Evolutionary conservation across 2,888 invertebrate genomes (phyloP).

Genomic region (Folsomia candida): DNA sequence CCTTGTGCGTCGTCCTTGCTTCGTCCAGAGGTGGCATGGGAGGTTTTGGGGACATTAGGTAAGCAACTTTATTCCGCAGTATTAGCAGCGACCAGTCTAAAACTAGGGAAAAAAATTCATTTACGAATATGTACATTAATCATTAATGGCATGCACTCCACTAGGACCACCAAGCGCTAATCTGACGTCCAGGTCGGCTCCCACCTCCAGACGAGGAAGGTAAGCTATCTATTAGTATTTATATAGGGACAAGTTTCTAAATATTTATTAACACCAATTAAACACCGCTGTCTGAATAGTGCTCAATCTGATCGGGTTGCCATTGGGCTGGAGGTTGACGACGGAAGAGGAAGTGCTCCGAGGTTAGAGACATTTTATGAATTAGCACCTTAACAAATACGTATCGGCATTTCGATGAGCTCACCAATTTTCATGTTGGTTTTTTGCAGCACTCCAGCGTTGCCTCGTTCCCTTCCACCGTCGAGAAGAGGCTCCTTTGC

Average conservation of each 20-base stretch:
- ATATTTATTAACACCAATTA: too few relatives aligned
- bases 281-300: too few relatives aligned
- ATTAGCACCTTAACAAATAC: too few relatives aligned
- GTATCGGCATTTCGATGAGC: too few relatives aligned
- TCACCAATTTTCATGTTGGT: too few relatives aligned
- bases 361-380: constrained; percentile 4
- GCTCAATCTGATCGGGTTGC: constrained; percentile 50
- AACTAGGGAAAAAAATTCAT: too few relatives aligned
- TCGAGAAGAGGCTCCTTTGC: constrained; percentile 50
- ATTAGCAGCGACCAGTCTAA: too few relatives aligned
- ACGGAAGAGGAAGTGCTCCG: constrained; percentile 47
- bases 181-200: constrained; percentile 49
- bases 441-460: constrained; percentile 48
- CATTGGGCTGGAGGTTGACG: constrained; percentile 48
- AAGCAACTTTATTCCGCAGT: too few relatives aligned
- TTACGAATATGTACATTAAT: too few relatives aligned
- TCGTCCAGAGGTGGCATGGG: constrained; percentile 51
- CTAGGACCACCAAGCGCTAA: constrained; percentile 49
- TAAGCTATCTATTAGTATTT: too few relatives aligned
- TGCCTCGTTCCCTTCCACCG: constrained; percentile 47
- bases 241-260: too few relatives aligned
- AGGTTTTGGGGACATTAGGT: constrained; percentile 49
- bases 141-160: too few relatives aligned
- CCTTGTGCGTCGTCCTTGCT: constrained; percentile 49
- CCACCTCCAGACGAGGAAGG: constrained; percentile 47